These are phyloP conservation scores for Aricia artaxerxes DNA, from an alignment of 2,888 invertebrate species.

Conservation along the genomic window DNA sequence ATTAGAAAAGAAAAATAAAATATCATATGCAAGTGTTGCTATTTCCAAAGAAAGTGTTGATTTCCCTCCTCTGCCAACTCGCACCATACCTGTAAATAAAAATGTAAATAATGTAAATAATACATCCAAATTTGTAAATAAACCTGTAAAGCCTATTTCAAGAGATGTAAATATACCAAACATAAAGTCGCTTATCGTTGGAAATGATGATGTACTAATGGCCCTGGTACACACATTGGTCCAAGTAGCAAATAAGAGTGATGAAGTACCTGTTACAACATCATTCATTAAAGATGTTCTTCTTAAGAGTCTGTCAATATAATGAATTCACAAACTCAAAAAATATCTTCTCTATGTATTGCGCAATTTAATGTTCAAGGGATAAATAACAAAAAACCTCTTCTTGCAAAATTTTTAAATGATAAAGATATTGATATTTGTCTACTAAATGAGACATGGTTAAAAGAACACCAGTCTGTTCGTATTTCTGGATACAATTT, in stretches of 20 bases:
- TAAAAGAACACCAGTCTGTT: conserved; percentile 28
- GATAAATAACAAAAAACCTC: conserved; percentile 33
- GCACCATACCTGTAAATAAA: too few species aligned
- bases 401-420: conserved; percentile 31
- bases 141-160: not conserved
- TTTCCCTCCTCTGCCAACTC: not conserved
- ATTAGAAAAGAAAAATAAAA: too few species aligned
- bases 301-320: too few species aligned
- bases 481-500: conserved; percentile 13
- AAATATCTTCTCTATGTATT: conserved; percentile 26
- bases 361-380: conserved; percentile 36
- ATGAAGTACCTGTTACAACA: not conserved
- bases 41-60: conserved; percentile 12
- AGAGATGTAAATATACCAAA: not conserved
- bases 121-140: conserved; percentile 10
- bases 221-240: conserved; percentile 21
- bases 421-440: conserved; percentile 36
- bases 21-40: not conserved
- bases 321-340: too few species aligned
- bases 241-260: conserved; percentile 6
- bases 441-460: conserved; percentile 36
- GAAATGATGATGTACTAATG: conserved; percentile 1
- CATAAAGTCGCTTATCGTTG: not conserved
- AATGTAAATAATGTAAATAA: not conserved
- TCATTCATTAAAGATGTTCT: conserved; percentile 15